Evolutionary conservation across 35 echinoderm and acorn worm genomes (phyloP), one percentile per base, ranked within the genome.

Genomic region (Apostichopus californicus): DNA sequence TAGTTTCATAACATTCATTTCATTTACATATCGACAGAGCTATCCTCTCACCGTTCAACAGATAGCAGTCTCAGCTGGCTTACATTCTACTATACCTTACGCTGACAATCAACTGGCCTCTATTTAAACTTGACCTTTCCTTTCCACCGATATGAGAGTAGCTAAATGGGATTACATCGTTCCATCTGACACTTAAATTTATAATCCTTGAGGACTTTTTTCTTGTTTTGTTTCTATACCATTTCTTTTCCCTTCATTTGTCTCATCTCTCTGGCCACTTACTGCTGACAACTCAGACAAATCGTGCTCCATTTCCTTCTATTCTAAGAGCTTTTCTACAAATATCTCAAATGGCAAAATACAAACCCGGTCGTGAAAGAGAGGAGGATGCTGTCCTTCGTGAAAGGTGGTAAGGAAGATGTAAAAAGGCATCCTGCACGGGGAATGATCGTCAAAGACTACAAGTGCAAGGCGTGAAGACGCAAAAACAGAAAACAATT

Each of bases 181-280:
- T 68, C 64, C 0, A 68, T 68, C 64, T 68, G 64, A 9, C 11
- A 46, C 7, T 68, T 68, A 68, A 68, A 68, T 68, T 68, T 66
- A 8, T 68, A 68, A 68, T 68, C 64, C 64, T 68, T 68, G 64
- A 14, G 18, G 64, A 68, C 11, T 68, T 68, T 68, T 68, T 18
- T 68, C 17, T 68, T 9, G 11, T 68, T 68, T 18, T 68, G 8
- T 68, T 46, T 46, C 34, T 46, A 46, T 46, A 46, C 34, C 34
- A 46, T 46, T 46, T 46, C 64, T 68, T 18, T 68, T 68, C 64
- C 9, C 64, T 68, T 68, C 9, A 68, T 68, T 68, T 10, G 64
- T 68, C 64, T 14, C 64, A 0, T 81, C 79, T 81, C 25, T 83
- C 18, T 83, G 80, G 52, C 80, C 80, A 83, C 46, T 83, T 55